phyloP scores from a whole-genome alignment of 1,140 invertebrate species.

The Pseudomyrmex cubaensis region DNA sequence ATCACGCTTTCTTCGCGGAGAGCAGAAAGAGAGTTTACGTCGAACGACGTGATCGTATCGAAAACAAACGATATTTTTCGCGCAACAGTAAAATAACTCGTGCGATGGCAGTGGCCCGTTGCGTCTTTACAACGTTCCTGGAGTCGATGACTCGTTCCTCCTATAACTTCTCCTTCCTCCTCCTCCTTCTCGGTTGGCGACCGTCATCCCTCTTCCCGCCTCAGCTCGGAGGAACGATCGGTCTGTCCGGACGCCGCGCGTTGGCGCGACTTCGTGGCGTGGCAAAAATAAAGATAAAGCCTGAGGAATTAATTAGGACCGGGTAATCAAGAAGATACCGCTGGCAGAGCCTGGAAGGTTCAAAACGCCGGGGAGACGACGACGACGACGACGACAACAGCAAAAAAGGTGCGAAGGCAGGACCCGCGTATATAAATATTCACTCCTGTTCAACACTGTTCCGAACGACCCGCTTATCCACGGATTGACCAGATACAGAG shows the following conservation, averaged over 20 bases:
- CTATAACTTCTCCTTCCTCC: background rate
- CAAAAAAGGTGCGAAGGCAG: slow-evolving; percentile 81
- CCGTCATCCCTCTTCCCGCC: slow-evolving; percentile 40
- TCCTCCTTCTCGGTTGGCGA: background rate
- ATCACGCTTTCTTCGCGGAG: background rate
- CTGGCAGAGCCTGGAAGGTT: slow-evolving; percentile 57
- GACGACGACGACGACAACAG: slow-evolving; percentile 66
- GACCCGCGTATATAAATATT: slow-evolving; percentile 83
- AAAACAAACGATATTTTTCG: background rate
- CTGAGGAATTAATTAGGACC: slow-evolving; percentile 84
- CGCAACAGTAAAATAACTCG: background rate
- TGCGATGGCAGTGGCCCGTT: slow-evolving; percentile 13
- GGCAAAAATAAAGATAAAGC: slow-evolving; percentile 82
- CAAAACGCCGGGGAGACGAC: slow-evolving; percentile 44
- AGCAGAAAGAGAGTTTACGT: background rate
- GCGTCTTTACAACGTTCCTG: slow-evolving; percentile 59
- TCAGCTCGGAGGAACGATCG: slow-evolving; percentile 35
- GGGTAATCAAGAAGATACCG: slow-evolving; percentile 83
- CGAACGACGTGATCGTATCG: slow-evolving; percentile 6
- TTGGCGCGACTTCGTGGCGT: slow-evolving; percentile 47
- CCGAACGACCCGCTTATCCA: slow-evolving; percentile 80
- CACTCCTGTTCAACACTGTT: slow-evolving; percentile 81
- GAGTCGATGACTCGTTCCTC: slow-evolving; percentile 63
- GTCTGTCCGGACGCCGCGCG: slow-evolving; percentile 49
- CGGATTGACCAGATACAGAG: slow-evolving; percentile 75